These are phyloP conservation scores for Pteromalus puparum DNA, from an alignment of 1,140 invertebrate species.

Conservation along the genomic window DNA sequence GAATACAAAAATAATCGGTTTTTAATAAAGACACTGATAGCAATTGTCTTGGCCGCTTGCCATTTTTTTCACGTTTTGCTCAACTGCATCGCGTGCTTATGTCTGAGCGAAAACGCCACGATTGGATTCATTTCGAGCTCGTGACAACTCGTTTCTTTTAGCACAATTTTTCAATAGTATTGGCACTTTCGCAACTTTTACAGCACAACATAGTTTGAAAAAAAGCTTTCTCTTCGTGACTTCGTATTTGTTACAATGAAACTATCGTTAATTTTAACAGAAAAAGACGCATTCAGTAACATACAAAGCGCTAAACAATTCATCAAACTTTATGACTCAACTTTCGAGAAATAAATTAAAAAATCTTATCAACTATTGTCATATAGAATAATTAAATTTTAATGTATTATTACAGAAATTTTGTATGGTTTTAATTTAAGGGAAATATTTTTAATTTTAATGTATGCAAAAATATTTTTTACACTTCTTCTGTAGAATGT, in stretches of 20 bases:
- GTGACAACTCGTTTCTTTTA: background rate
- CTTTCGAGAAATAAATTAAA: conserved; percentile 26
- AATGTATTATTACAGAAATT: conserved; percentile 20
- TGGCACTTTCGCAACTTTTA: conserved; percentile 43
- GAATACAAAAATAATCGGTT: conserved; percentile 48
- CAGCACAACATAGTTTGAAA: conserved; percentile 1
- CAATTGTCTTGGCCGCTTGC: conserved; percentile 26
- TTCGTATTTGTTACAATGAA: conserved; percentile 7
- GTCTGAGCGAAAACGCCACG: background rate
- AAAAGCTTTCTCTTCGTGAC: conserved; percentile 13
- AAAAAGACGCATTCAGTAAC: conserved; percentile 30
- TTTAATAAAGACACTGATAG: conserved; percentile 24
- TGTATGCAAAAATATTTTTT: background rate
- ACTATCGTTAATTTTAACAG: conserved; percentile 19
- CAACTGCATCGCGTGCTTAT: background rate
- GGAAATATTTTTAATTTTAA: background rate
- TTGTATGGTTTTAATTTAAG: background rate
- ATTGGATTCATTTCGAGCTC: background rate
- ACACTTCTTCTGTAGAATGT: background rate
- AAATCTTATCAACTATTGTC: conserved; percentile 34
- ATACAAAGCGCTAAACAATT: conserved; percentile 36
- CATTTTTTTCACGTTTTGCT: conserved; percentile 19
- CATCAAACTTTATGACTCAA: conserved; percentile 6
- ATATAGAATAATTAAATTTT: conserved; percentile 34
- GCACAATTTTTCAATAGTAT: conserved; percentile 35